phyloP scores from a whole-genome alignment of 1,140 invertebrate species.

The Apis dorsata region DNA sequence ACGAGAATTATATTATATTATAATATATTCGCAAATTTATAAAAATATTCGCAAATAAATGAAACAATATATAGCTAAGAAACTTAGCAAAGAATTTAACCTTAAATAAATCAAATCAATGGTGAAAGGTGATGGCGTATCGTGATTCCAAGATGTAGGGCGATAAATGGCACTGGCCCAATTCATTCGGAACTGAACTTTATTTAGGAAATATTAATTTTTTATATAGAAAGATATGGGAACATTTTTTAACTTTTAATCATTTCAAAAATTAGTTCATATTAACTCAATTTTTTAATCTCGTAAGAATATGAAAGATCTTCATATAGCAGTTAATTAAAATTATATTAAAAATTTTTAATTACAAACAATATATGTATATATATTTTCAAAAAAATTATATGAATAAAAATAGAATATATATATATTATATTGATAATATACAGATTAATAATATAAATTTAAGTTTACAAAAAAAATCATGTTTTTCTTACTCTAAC shows the following conservation, averaged over 20 bases:
- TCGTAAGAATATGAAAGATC: not conserved
- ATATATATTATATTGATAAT: no score
- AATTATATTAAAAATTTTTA: no score
- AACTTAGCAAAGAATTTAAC: constrained; percentile 46
- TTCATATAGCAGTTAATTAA: not conserved
- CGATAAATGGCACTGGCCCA: constrained; percentile 62
- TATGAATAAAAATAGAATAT: no score
- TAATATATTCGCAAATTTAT: no score
- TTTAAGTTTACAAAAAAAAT: not conserved
- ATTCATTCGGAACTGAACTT: constrained; percentile 33
- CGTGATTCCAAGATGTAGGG: constrained; percentile 56
- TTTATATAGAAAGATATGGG: not conserved
- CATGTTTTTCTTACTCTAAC: not conserved
- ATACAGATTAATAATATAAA: not conserved
- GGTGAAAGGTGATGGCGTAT: constrained; percentile 56
- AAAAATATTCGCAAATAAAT: not conserved
- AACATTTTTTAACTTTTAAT: not conserved
- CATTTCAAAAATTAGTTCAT: not conserved
- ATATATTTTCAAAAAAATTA: no score
- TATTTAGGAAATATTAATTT: constrained; percentile 18
- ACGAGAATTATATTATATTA: not conserved
- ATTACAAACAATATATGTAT: no score
- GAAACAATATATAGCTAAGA: not conserved
- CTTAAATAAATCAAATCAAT: constrained; percentile 56
- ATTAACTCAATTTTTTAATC: not conserved